A percentile compares a stretch with the other conserved stretches of the same genome.
phyloP scores from a whole-genome alignment of 2,888 invertebrate species.

The Tenodera sinensis region DNA sequence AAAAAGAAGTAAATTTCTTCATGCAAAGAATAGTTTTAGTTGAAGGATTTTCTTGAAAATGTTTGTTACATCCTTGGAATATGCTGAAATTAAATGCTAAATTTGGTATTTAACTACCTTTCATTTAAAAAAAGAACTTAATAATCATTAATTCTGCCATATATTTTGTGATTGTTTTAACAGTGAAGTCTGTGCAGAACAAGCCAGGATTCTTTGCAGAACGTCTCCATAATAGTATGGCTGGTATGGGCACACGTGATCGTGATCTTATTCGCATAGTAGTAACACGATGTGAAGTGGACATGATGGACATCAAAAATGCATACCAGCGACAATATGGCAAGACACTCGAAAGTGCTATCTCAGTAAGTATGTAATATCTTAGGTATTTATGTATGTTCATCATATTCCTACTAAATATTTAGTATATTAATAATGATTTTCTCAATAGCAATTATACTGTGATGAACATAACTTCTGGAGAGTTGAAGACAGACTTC shows the following conservation, averaged over 20 bases:
- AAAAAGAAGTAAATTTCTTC: too few relatives aligned
- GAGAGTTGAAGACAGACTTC: too few relatives aligned
- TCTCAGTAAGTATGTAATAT: slow-evolving; percentile 56
- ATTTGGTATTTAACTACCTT: too few relatives aligned
- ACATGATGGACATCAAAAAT: slow-evolving; percentile 78
- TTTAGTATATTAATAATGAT: not conserved
- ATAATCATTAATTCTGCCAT: too few relatives aligned
- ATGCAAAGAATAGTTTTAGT: too few relatives aligned
- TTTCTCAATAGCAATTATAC: too few relatives aligned
- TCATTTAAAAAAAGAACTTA: too few relatives aligned
- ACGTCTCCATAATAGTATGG: slow-evolving; percentile 81
- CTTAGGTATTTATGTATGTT: slow-evolving; percentile 2
- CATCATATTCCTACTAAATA: not conserved
- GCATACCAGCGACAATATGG: slow-evolving; percentile 72
- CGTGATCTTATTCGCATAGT: slow-evolving; percentile 78
- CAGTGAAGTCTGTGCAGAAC: slow-evolving; percentile 74
- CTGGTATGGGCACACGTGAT: slow-evolving; percentile 86
- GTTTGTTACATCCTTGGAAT: too few relatives aligned
- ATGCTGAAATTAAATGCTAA: too few relatives aligned
- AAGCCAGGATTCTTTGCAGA: slow-evolving; percentile 82
- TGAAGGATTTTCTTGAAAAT: too few relatives aligned
- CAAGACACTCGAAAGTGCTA: slow-evolving; percentile 73
- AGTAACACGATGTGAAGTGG: slow-evolving; percentile 78
- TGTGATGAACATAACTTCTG: too few relatives aligned
- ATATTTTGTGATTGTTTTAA: slow-evolving; percentile 32